phyloP scores from a whole-genome alignment of 2,797 vertebrate genomes.

The Clarias platycephalus region DNA sequence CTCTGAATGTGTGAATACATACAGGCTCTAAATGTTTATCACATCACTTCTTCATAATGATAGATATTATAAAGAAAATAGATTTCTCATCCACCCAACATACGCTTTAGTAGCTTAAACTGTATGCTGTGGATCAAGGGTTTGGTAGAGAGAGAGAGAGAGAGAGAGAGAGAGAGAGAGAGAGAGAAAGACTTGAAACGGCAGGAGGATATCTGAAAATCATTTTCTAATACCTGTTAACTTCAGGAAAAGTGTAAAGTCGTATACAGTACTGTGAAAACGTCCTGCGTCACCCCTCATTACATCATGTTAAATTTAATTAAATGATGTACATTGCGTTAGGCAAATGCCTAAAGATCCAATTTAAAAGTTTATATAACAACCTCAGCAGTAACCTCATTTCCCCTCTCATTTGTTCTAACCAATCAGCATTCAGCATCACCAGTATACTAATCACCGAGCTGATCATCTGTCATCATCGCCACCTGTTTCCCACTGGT shows the following conservation, averaged over 20 bases:
- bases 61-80: slow-evolving; percentile 31
- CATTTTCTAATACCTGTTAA: slow-evolving; percentile 55
- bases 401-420: too few relatives aligned
- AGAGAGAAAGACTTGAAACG: slow-evolving; percentile 34
- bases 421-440: too few relatives aligned
- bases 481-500: too few relatives aligned
- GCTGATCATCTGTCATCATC: too few relatives aligned
- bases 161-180: neutral
- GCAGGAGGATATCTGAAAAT: slow-evolving; percentile 50
- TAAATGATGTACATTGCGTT: too few relatives aligned
- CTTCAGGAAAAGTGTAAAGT: slow-evolving; percentile 6
- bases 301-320: too few relatives aligned
- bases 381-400: too few relatives aligned
- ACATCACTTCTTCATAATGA: slow-evolving; percentile 39
- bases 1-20: slow-evolving; percentile 14
- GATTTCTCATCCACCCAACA: slow-evolving; percentile 37
- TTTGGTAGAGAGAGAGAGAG: slow-evolving; percentile 44
- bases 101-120: slow-evolving; percentile 47
- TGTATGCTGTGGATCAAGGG: slow-evolving; percentile 47
- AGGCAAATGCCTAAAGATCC: too few relatives aligned
- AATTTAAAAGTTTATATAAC: too few relatives aligned
- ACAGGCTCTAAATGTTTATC: slow-evolving; percentile 29
- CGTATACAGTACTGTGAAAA: neutral
- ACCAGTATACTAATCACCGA: too few relatives aligned
- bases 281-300: too few relatives aligned